phyloP scores from a whole-genome alignment of 2,888 invertebrate genomes.

The Xestia ashworthii region DNA sequence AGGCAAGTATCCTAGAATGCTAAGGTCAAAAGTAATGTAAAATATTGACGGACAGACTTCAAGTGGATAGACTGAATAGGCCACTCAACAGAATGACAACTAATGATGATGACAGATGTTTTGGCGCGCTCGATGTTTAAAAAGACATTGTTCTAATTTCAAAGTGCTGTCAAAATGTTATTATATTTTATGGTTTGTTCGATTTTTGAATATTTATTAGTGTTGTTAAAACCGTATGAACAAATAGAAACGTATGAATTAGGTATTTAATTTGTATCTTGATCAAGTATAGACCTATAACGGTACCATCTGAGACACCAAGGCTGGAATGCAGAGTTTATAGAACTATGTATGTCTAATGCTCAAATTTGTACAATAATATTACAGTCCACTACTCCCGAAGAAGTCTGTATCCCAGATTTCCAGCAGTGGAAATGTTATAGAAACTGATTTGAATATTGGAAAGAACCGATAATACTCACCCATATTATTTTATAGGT shows the following conservation, averaged over 20 bases:
- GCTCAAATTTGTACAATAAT: no score
- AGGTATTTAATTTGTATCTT: constrained; percentile 6
- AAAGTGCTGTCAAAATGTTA: constrained; percentile 8
- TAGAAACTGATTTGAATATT: neutral
- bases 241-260: neutral
- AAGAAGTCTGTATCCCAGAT: neutral
- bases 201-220: constrained; percentile 1
- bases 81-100: neutral
- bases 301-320: neutral
- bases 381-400: neutral
- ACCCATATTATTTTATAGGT: neutral
- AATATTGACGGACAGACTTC: neutral
- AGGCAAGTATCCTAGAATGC: constrained; percentile 14
- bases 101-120: neutral
- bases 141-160: constrained; percentile 20
- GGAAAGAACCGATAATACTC: neutral
- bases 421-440: neutral
- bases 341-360: neutral
- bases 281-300: neutral
- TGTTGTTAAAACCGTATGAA: no score
- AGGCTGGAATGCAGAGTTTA: neutral
- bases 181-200: neutral
- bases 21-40: constrained; percentile 6
- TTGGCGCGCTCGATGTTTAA: neutral
- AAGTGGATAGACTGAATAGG: neutral